These are phyloP conservation scores for Sycophila sp. DNA, from an alignment of 1,140 invertebrate species.

Conservation along the genomic window DNA sequence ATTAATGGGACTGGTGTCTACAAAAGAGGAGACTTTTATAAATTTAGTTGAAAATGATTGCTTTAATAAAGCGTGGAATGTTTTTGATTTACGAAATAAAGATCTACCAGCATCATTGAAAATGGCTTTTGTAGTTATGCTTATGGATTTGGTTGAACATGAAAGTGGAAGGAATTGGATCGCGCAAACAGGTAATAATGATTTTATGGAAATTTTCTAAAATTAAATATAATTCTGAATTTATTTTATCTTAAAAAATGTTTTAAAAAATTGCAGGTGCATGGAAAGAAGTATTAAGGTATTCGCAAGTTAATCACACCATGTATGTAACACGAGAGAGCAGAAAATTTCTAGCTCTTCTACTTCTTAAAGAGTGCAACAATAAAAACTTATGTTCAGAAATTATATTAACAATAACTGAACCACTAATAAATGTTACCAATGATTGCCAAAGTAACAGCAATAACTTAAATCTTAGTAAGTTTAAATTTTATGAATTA, in stretches of 20 bases:
- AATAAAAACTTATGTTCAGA: conserved; percentile 64
- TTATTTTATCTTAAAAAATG: neutral
- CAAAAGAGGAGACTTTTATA: conserved; percentile 59
- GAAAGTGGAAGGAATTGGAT: conserved; percentile 69
- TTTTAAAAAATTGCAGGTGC: conserved; percentile 43
- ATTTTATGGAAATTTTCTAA: conserved; percentile 32
- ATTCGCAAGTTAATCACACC: conserved; percentile 70
- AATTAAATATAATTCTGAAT: neutral
- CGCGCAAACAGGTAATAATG: conserved; percentile 61
- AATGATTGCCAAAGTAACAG: conserved; percentile 52
- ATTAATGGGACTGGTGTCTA: conserved; percentile 60
- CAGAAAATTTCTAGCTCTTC: conserved; percentile 66
- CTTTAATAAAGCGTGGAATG: conserved; percentile 55
- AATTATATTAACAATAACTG: conserved; percentile 64
- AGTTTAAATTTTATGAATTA: neutral
- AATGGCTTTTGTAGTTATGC: conserved; percentile 69
- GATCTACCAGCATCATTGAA: conserved; percentile 68
- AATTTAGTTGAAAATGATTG: conserved; percentile 54
- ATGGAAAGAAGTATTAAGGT: conserved; percentile 69
- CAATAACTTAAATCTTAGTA: neutral
- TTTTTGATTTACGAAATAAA: conserved; percentile 53
- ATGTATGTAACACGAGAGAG: conserved; percentile 72
- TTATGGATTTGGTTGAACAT: conserved; percentile 67
- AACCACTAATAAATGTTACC: conserved; percentile 64
- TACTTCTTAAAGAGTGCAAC: conserved; percentile 65